Conservation (phyloP, 2,888 invertebrate species). For the Sialis fuliginosa region DNA sequence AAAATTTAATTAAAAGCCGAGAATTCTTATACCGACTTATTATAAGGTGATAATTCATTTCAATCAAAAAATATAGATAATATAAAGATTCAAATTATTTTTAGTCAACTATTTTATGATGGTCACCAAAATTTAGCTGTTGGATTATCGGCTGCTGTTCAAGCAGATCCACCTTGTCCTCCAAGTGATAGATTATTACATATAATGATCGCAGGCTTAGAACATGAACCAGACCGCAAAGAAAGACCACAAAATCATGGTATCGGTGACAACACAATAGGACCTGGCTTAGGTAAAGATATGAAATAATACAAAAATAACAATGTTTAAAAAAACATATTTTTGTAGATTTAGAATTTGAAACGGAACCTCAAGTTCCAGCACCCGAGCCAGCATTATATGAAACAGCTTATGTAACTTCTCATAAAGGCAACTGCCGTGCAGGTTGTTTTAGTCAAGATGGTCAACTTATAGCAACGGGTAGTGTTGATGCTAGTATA, state of each 20-base stretch:
- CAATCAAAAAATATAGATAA: too few relatives aligned
- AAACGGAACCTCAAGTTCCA: conserved; percentile 81
- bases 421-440: conserved; percentile 90
- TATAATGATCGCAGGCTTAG: conserved; percentile 68
- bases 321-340: conserved; percentile 2
- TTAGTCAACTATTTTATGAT: conserved; percentile 93
- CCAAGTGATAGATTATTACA: conserved; percentile 87
- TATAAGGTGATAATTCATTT: conserved; percentile 49
- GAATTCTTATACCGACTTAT: conserved; percentile 81
- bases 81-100: conserved; percentile 15
- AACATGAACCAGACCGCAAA: conserved; percentile 62
- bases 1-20: conserved; percentile 71
- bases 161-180: conserved; percentile 86
- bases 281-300: conserved; percentile 37
- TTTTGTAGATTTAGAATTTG: conserved; percentile 73
- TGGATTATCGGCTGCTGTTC: conserved; percentile 62
- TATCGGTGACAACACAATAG: conserved; percentile 43
- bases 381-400: conserved; percentile 95
- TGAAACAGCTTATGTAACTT: conserved; percentile 97
- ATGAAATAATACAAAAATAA: not conserved
- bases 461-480: conserved; percentile 92
- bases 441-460: conserved; percentile 92
- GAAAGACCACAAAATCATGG: conserved; percentile 37
- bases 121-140: conserved; percentile 88
- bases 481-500: conserved; percentile 95